phyloP scores from a whole-genome alignment of 2,888 invertebrate genomes.

The Melieria picta region DNA sequence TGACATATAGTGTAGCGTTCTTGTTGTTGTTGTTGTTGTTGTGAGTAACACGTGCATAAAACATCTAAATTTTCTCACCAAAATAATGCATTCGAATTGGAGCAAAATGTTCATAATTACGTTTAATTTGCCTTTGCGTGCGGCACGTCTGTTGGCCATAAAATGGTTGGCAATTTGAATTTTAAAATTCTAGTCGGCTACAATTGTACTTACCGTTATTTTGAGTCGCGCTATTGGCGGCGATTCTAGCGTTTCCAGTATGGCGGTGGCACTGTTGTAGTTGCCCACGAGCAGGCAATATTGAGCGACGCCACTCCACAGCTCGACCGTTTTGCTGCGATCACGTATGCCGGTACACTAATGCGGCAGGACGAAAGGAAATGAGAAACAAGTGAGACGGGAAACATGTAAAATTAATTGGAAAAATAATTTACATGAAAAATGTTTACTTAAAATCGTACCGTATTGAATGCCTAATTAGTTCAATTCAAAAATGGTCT shows the following conservation, averaged over 20 bases:
- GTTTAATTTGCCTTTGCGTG: no score
- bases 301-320: conserved; percentile 66
- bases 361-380: no score
- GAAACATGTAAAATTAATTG: no score
- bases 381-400: no score
- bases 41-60: not conserved
- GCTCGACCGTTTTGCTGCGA: conserved; percentile 63
- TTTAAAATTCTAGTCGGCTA: not conserved
- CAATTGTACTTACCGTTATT: conserved; percentile 60
- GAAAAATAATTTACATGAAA: no score
- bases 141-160: no score
- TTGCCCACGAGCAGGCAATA: conserved; percentile 66
- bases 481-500: no score
- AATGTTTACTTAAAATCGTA: no score
- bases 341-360: conserved; percentile 63
- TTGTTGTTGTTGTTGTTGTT: not conserved
- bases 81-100: conserved; percentile 26
- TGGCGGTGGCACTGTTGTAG: conserved; percentile 66
- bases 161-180: no score
- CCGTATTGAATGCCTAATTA: no score
- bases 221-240: conserved; percentile 65
- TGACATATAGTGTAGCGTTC: not conserved
- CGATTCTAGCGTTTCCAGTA: conserved; percentile 65
- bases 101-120: not conserved
- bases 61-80: no score